These are phyloP conservation scores for Nerophis lumbriciformis DNA, from an alignment of 2,113 vertebrate genomes.

Conservation along the genomic window DNA sequence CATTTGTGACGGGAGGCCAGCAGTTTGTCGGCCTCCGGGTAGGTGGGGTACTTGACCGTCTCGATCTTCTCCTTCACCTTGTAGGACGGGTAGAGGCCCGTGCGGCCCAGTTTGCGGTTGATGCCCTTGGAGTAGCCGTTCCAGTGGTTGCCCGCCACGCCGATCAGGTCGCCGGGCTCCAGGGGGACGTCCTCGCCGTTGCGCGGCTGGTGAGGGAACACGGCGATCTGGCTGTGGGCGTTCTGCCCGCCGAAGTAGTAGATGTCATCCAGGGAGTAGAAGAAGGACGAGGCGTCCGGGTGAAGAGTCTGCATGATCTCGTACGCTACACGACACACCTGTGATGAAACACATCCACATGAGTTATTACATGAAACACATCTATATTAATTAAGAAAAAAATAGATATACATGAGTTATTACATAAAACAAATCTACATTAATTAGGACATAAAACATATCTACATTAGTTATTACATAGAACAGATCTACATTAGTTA, in stretches of 20 bases:
- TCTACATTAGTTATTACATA: no score
- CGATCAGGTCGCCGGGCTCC: constrained; percentile 92
- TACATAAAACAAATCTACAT: no score
- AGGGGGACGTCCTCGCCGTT: constrained; percentile 90
- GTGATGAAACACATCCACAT: constrained; percentile 9
- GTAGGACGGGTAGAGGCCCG: constrained; percentile 96
- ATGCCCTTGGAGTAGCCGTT: constrained; percentile 97
- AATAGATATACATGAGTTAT: no score
- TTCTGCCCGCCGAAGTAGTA: constrained; percentile 99
- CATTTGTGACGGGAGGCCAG: constrained; percentile 63
- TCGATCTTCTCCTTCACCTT: constrained; percentile 98
- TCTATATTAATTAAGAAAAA: no score
- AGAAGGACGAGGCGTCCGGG: constrained; percentile 91
- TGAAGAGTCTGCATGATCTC: constrained; percentile 98
- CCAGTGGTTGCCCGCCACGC: constrained; percentile 98
- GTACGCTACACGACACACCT: constrained; percentile 98
- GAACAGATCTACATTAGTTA: no score
- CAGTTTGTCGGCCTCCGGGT: constrained; percentile 92
- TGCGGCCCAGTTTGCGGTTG: constrained; percentile 93
- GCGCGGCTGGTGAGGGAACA: constrained; percentile 89
- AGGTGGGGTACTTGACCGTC: constrained; percentile 94
- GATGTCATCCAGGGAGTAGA: constrained; percentile 97
- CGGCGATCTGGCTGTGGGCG: constrained; percentile 94
- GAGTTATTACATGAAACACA: no score
- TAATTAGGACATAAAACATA: no score